Conservation (phyloP, 2,113 vertebrate species). For the Apodemus sylvaticus region DNA sequence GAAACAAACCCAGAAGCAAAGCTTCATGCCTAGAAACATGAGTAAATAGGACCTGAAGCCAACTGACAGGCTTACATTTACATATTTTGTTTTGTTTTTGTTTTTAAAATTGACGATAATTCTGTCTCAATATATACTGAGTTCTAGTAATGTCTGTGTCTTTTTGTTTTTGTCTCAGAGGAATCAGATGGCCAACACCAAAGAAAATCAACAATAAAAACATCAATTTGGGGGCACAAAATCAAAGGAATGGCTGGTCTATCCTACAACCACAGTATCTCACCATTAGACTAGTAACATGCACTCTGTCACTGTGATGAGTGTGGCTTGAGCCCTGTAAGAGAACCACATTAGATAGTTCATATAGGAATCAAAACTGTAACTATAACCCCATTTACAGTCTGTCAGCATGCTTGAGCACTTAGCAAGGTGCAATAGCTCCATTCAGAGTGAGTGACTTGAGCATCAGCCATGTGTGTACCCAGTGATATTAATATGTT, state of each 20-base stretch:
- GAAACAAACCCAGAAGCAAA: background rate
- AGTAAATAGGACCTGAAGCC: background rate
- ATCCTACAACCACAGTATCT: background rate
- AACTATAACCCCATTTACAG: background rate
- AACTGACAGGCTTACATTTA: background rate
- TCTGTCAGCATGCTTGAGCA: background rate
- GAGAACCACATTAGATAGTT: slow-evolving; percentile 8
- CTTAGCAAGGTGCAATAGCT: background rate
- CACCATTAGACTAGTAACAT: background rate
- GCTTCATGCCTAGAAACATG: background rate
- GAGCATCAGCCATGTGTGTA: background rate
- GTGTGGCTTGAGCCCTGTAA: background rate
- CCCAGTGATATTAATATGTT: background rate
- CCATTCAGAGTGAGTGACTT: background rate
- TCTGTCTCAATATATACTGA: background rate
- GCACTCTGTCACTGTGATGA: background rate
- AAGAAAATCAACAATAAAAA: background rate
- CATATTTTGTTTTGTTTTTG: background rate
- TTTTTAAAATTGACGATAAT: background rate
- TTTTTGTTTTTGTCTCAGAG: background rate
- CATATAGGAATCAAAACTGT: slow-evolving; percentile 3
- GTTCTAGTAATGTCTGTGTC: background rate
- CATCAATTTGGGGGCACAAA: background rate
- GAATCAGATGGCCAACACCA: background rate
- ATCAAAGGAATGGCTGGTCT: background rate